Percentiles rank a stretch among this genome's conserved stretches.
phyloP scores from a whole-genome alignment of 2,888 invertebrate genomes.

The Cataglyphis altisquamis region DNA sequence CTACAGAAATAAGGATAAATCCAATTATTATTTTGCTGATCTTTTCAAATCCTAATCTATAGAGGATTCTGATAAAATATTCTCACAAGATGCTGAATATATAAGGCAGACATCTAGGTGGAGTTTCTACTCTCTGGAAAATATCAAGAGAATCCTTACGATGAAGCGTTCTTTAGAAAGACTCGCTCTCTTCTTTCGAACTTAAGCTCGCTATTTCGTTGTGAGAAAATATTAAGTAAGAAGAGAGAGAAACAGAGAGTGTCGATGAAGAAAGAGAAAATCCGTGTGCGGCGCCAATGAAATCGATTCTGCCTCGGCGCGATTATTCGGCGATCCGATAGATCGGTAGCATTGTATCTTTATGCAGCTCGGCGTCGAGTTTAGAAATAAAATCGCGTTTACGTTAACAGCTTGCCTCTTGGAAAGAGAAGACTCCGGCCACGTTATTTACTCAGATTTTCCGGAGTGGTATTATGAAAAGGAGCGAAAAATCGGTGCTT shows the following conservation, averaged over 20 bases:
- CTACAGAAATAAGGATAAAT: neutral
- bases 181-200: neutral
- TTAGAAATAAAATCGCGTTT: constrained; percentile 73
- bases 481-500: constrained; percentile 9
- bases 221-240: constrained; percentile 51
- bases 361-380: constrained; percentile 60
- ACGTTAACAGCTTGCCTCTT: constrained; percentile 55
- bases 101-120: constrained; percentile 3
- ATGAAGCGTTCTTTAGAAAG: constrained; percentile 12
- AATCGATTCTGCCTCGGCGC: constrained; percentile 61
- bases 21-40: neutral
- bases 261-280: constrained; percentile 32
- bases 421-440: constrained; percentile 29
- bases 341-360: constrained; percentile 40
- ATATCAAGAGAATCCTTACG: constrained; percentile 31
- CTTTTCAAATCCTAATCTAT: neutral
- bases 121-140: neutral
- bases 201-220: constrained; percentile 45
- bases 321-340: constrained; percentile 52
- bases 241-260: constrained; percentile 42
- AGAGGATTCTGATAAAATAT: neutral
- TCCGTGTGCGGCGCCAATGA: constrained; percentile 35
- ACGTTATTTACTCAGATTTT: constrained; percentile 62
- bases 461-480: neutral
- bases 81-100: constrained; percentile 7